Evolutionary conservation across 2,113 vertebrate genomes (phyloP).

Genomic region (Columba janthina): DNA sequence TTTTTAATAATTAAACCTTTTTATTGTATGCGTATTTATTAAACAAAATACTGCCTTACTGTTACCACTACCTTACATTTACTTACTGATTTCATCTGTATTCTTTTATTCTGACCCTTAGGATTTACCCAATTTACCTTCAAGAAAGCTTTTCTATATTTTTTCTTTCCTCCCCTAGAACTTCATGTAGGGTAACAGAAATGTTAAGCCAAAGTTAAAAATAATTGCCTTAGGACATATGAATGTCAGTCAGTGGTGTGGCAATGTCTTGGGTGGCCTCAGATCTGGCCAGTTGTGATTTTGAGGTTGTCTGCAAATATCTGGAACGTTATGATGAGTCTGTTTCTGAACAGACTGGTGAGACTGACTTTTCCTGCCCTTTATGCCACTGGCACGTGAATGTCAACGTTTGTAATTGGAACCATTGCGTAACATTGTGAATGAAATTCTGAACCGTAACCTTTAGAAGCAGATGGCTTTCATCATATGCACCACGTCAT

Average conservation of each 20-base stretch:
- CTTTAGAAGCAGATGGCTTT: slow-evolving; percentile 52
- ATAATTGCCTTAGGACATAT: background rate
- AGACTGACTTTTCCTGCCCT: background rate
- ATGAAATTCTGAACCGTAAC: slow-evolving; percentile 20
- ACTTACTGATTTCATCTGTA: background rate
- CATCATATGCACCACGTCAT: slow-evolving; percentile 16
- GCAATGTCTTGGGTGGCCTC: slow-evolving; percentile 37
- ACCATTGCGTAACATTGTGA: slow-evolving; percentile 20
- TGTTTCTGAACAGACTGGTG: slow-evolving; percentile 10
- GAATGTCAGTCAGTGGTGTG: background rate
- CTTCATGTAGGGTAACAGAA: background rate
- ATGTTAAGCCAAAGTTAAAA: background rate
- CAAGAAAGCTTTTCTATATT: background rate
- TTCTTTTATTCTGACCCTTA: background rate
- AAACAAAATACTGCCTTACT: background rate
- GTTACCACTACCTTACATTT: background rate
- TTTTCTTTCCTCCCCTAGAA: background rate
- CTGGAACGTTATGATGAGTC: slow-evolving; percentile 1
- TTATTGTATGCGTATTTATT: background rate
- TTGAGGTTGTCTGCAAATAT: background rate
- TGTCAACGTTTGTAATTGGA: slow-evolving; percentile 37
- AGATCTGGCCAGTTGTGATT: background rate
- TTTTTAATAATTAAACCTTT: background rate
- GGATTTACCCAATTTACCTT: background rate
- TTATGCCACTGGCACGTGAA: slow-evolving; percentile 1